phyloP scores from a whole-genome alignment of 2,797 vertebrate species.

The Gymnothorax reevesii region DNA sequence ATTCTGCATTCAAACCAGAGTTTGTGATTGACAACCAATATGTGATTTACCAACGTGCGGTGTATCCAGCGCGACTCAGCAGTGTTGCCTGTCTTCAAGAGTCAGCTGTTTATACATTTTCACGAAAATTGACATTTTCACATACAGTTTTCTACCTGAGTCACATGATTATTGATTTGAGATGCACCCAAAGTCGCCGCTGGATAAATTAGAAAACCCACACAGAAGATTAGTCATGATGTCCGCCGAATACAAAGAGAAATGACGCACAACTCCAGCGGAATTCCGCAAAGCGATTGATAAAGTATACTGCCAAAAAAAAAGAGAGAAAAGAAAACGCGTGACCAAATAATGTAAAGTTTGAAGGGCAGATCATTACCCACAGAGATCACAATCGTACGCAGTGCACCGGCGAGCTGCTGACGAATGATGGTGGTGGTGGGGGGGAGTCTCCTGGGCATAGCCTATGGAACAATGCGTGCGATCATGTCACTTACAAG shows the following conservation, averaged over 20 bases:
- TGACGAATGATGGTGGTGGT: not conserved
- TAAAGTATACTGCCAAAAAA: not conserved
- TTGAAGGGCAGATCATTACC: not conserved
- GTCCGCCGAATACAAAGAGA: not conserved
- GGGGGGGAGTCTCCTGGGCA: not conserved
- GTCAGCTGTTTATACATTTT: not conserved
- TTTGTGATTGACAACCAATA: not conserved
- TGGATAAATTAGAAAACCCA: not conserved
- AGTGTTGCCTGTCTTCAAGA: not conserved
- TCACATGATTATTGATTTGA: not conserved
- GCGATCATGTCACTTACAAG: conserved; percentile 62
- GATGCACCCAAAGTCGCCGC: not conserved
- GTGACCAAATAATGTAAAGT: not conserved
- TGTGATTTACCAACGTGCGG: not conserved
- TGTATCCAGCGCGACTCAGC: not conserved
- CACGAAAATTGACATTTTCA: no score
- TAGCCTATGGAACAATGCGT: not conserved
- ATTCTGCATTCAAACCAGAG: not conserved
- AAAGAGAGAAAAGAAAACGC: not conserved
- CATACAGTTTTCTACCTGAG: not conserved
- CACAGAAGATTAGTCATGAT: not conserved
- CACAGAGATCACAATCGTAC: not conserved
- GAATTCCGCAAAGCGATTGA: not conserved
- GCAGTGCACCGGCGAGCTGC: not conserved
- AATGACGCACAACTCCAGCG: not conserved